These are phyloP conservation scores for Pantherophis alleghaniensis DNA, from an alignment of 2,797 vertebrate genomes.

Conservation along the genomic window DNA sequence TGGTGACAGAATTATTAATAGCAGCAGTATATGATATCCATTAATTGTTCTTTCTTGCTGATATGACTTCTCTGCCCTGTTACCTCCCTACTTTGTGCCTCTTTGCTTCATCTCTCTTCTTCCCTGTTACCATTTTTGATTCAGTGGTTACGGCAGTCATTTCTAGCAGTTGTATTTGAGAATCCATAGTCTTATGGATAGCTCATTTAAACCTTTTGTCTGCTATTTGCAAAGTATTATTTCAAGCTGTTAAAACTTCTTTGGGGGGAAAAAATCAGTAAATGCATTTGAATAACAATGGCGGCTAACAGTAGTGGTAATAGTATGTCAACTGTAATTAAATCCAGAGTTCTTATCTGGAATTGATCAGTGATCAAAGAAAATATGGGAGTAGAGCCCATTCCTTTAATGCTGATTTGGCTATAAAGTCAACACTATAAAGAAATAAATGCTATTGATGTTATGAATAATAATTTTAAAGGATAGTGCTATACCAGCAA, in stretches of 20 bases:
- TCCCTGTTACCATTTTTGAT: neutral
- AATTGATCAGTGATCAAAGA: neutral
- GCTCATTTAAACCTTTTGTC: neutral
- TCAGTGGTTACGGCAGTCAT: neutral
- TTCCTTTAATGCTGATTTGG: neutral
- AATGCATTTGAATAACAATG: neutral
- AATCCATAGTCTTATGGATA: neutral
- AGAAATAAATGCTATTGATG: neutral
- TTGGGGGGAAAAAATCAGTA: neutral
- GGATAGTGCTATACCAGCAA: neutral
- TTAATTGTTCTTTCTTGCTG: neutral
- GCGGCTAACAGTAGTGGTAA: neutral
- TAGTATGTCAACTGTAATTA: neutral
- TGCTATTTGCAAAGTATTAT: neutral
- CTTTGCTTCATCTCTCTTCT: neutral
- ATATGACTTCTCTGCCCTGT: neutral
- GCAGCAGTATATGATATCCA: neutral
- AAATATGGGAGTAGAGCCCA: neutral
- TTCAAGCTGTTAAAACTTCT: neutral
- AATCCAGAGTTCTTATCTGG: neutral
- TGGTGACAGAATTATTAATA: neutral
- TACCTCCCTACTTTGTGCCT: neutral
- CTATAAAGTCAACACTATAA: neutral
- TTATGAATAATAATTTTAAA: neutral
- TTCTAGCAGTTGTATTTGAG: neutral